Percentiles rank a stretch among this genome's conserved stretches.
Conservation (phyloP, 2,113 vertebrate genomes). For the Aegotheles bennettii region DNA sequence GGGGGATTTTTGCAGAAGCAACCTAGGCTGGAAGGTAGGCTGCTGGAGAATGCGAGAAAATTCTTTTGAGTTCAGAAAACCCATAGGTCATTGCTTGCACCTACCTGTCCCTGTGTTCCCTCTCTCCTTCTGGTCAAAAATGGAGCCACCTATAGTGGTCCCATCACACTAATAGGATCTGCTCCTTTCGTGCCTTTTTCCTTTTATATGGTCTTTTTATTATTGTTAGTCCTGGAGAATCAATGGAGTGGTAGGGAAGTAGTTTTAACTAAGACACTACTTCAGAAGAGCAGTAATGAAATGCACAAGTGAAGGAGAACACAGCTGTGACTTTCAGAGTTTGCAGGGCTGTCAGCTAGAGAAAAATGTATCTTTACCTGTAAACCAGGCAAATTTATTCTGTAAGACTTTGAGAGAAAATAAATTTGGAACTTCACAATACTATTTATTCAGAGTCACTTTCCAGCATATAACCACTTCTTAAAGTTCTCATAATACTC, state of each 20-base stretch:
- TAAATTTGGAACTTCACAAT: constrained; percentile 22
- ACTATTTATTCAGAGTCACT: constrained; percentile 35
- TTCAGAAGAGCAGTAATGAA: background rate
- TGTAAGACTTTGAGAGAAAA: constrained; percentile 36
- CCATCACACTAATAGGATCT: background rate
- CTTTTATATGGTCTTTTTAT: background rate
- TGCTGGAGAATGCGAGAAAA: background rate
- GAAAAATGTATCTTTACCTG: background rate
- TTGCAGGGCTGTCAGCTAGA: background rate
- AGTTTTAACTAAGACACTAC: background rate
- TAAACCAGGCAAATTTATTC: constrained; percentile 33
- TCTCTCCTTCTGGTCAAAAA: background rate
- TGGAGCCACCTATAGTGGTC: background rate
- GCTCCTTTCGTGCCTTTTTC: background rate
- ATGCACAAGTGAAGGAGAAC: background rate
- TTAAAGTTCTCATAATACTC: constrained; percentile 22
- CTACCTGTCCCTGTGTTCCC: background rate
- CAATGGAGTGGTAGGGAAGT: background rate
- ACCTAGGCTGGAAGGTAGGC: background rate
- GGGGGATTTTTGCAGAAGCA: background rate
- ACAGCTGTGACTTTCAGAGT: constrained; percentile 10
- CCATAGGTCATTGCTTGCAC: background rate
- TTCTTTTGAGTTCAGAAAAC: background rate
- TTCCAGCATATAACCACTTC: background rate
- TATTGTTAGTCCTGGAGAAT: background rate